A percentile compares a stretch with the other conserved stretches of the same genome.
Conservation (phyloP, 2,113 vertebrate genomes). For the Lagopus muta region DNA sequence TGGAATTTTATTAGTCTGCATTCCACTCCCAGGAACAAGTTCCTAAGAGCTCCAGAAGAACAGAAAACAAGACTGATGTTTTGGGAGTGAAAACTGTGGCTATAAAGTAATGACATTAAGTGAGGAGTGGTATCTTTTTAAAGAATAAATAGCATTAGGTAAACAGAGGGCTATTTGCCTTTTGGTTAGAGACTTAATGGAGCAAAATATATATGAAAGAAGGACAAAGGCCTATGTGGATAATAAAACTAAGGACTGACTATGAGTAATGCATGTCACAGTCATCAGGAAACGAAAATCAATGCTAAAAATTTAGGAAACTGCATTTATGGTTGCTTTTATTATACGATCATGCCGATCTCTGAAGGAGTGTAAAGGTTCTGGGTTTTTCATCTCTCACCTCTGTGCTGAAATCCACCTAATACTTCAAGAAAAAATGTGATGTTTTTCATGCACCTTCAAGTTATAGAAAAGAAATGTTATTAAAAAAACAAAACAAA, state of each 20-base stretch:
- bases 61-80: not conserved
- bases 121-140: not conserved
- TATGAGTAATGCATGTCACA: not conserved
- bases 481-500: not conserved
- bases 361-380: not conserved
- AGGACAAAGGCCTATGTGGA: not conserved
- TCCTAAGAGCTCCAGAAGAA: slow-evolving; percentile 5
- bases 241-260: not conserved
- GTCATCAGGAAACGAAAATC: not conserved
- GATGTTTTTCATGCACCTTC: not conserved
- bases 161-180: not conserved
- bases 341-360: no score
- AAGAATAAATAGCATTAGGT: not conserved
- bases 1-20: slow-evolving; percentile 51
- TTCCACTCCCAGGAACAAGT: slow-evolving; percentile 36
- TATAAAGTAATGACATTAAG: not conserved
- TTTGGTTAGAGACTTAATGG: not conserved
- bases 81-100: not conserved
- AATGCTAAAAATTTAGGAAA: not conserved
- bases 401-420: not conserved
- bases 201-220: accelerated
- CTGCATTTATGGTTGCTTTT: not conserved
- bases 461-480: not conserved
- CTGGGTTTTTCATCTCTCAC: not conserved
- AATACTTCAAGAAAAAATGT: not conserved